A percentile compares a stretch with the other conserved stretches of the same genome.
Evolutionary conservation across 2,113 vertebrate species (phyloP).

Genomic region (Spheniscus mendiculus): DNA sequence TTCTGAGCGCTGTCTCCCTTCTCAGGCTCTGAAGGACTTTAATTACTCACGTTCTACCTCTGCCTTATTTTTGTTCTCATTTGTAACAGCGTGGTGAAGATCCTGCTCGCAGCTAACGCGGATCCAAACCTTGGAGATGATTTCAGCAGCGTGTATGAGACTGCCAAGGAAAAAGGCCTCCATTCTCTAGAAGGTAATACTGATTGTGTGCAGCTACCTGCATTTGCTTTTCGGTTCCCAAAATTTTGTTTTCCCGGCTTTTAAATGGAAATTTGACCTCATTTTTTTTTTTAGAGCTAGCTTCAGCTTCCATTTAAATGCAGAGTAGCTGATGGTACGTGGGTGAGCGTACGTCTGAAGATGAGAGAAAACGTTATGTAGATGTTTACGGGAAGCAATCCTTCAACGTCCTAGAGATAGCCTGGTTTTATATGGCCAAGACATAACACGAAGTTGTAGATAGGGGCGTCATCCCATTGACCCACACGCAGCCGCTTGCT

Average conservation of each 20-base stretch:
- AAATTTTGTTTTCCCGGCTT: neutral
- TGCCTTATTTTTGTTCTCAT: neutral
- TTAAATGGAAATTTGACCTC: neutral
- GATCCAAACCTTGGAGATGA: constrained; percentile 92
- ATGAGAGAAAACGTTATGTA: neutral
- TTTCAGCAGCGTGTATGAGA: constrained; percentile 93
- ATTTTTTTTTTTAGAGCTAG: neutral
- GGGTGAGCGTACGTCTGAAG: neutral
- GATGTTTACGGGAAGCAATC: neutral
- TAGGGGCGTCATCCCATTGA: fast-evolving
- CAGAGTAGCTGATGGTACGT: neutral
- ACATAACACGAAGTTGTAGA: neutral
- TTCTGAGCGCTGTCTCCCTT: neutral
- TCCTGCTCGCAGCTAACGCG: constrained; percentile 85
- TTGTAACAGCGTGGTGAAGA: constrained; percentile 80
- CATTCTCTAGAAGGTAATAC: constrained; percentile 92
- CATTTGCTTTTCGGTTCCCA: neutral
- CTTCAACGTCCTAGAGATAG: neutral
- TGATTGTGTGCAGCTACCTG: neutral
- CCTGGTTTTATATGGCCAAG: neutral
- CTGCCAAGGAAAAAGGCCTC: constrained; percentile 87
- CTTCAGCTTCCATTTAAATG: neutral
- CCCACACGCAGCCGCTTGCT: neutral
- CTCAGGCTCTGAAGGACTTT: neutral
- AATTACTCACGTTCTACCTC: neutral